Evolutionary conservation across 2,888 invertebrate species (phyloP).

Genomic region (Drosophila leonis): DNA sequence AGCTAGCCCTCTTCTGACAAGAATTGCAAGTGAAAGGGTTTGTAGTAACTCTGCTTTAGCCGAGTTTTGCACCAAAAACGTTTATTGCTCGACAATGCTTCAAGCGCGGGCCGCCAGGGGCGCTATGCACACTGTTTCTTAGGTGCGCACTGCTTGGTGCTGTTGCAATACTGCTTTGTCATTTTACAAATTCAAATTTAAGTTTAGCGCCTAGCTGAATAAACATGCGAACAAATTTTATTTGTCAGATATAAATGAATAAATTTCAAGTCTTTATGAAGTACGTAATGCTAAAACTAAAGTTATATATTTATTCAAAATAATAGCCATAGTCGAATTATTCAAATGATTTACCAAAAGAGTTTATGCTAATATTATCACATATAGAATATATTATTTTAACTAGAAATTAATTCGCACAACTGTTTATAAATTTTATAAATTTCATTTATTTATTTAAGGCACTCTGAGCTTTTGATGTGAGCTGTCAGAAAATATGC

Average conservation of each 20-base stretch:
- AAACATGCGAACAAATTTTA: background rate
- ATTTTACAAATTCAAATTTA: background rate
- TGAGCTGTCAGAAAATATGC: conserved; percentile 3
- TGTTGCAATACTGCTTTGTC: background rate
- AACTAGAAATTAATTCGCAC: background rate
- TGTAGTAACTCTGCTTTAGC: background rate
- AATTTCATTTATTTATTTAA: background rate
- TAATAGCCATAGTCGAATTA: background rate
- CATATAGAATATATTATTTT: background rate
- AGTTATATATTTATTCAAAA: background rate
- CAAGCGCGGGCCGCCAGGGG: background rate
- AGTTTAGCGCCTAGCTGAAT: no score
- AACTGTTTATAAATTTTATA: background rate
- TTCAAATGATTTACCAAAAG: background rate
- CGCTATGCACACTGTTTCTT: background rate
- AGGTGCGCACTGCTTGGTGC: background rate
- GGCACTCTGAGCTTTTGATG: background rate
- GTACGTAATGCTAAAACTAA: background rate
- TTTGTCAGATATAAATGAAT: background rate
- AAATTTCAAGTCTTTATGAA: background rate
- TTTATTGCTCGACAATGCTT: no score
- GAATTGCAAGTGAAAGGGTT: background rate
- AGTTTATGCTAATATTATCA: background rate
- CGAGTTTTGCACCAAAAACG: background rate
- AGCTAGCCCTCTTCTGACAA: background rate